Conservation (phyloP, 2,113 vertebrate genomes). For the Gila orcuttii region DNA sequence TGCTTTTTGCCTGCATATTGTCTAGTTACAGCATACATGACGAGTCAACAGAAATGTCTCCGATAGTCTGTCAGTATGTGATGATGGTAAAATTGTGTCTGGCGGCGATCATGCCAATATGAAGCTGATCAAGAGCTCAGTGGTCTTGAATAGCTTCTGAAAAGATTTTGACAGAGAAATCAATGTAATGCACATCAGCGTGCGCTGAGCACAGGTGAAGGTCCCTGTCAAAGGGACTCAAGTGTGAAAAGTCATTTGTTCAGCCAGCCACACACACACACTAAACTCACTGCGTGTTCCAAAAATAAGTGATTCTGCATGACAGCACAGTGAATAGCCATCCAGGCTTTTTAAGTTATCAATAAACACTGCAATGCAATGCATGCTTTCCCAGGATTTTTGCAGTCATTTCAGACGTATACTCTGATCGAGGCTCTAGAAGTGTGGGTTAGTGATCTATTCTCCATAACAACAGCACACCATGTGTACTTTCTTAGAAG, state of each 20-base stretch:
- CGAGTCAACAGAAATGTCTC: conserved; percentile 32
- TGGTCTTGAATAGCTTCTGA: conserved; percentile 27
- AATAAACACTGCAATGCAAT: neutral
- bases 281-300: neutral
- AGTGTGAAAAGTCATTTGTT: conserved; percentile 58
- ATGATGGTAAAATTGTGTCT: conserved; percentile 35
- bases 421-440: neutral
- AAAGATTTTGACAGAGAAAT: conserved; percentile 52
- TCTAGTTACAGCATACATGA: neutral
- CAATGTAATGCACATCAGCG: conserved; percentile 43
- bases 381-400: neutral
- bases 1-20: neutral
- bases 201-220: conserved; percentile 21
- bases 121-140: conserved; percentile 36
- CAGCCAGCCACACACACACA: conserved; percentile 22
- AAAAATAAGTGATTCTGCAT: conserved; percentile 37
- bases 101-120: conserved; percentile 34
- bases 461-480: conserved; percentile 12
- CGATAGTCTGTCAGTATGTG: conserved; percentile 44
- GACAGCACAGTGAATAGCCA: conserved; percentile 35
- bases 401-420: neutral
- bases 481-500: neutral
- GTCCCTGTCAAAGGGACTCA: conserved; percentile 37
- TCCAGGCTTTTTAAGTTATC: neutral
- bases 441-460: neutral